Evolutionary conservation across 2,113 vertebrate genomes (phyloP).

Genomic region (Ariopsis seemanni): DNA sequence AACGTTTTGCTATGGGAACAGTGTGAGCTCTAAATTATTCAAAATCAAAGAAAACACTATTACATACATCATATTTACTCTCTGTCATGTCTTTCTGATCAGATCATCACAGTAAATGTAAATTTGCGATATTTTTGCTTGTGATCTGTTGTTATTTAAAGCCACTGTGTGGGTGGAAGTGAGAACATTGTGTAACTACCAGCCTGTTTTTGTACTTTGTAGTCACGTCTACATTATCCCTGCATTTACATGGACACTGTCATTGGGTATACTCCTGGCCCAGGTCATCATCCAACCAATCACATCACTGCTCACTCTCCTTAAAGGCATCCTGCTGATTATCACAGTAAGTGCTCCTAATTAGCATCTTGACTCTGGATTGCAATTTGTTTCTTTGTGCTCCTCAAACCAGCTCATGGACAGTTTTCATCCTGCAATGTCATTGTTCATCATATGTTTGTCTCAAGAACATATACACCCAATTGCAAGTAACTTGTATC

Average conservation of each 20-base stretch:
- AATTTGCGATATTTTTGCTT: constrained; percentile 13
- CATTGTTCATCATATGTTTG: neutral
- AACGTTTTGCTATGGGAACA: neutral
- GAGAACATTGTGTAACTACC: neutral
- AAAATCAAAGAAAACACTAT: neutral
- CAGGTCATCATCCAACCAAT: constrained; percentile 70
- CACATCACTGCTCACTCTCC: constrained; percentile 69
- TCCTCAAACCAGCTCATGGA: neutral
- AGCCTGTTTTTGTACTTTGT: constrained; percentile 46
- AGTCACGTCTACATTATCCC: constrained; percentile 71
- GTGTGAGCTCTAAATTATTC: neutral
- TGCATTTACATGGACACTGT: constrained; percentile 71
- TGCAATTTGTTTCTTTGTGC: neutral
- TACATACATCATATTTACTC: constrained; percentile 4
- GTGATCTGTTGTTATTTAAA: constrained; percentile 39
- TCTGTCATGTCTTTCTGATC: neutral
- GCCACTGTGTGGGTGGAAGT: constrained; percentile 21
- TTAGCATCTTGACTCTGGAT: neutral
- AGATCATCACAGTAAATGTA: neutral
- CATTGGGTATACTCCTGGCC: constrained; percentile 66
- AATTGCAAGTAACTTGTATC: neutral
- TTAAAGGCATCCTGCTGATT: constrained; percentile 71
- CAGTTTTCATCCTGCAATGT: neutral
- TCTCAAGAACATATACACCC: neutral
- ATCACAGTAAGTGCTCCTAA: constrained; percentile 64